Base-by-base conservation (phyloP, 2,113 vertebrate genomes). In the Origma solitaria region DNA sequence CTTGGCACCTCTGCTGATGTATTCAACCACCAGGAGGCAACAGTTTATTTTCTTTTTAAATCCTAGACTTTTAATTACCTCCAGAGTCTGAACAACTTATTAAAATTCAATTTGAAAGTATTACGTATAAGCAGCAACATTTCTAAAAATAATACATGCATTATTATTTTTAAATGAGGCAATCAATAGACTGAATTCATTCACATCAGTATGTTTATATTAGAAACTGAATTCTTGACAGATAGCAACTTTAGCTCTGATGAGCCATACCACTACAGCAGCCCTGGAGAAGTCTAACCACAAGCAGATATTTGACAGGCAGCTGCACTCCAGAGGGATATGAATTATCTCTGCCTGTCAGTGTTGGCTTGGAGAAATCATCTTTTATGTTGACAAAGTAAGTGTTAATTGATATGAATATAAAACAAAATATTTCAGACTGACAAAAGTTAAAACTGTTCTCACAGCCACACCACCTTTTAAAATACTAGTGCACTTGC, bases 11-110 rank as follows among this genome's bases (percentile, higher is more conserved):
- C 72, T 54, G 78, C 57, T 82, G 69, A 65, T 79, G 28, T 18
- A 69, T 35, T 54, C 58, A 93, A 78, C 90, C 94, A 97, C 95
- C 70, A 98, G 97, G 94, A 96, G 97, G 94, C 96, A 97, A 95
- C 1, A 83, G 57, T 30, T 94, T 61, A 82, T 93, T 53, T 76
- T 51, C 56, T 77, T 73, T 86, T 82, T 58, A 94, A 92, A 82
- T 35, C 20, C 15, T 25, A 13, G 16, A 33, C 28, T 85, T 91
- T 72, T 53, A 37, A 69, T 90, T 93, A 61, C 62, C 75, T 89
- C 62, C 57, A 84, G 15, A 37, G 35, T 78, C 85, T 64, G 76
- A 22, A 82, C 3, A 56, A 24, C 42, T 84, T n/a, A 79, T 21
- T 61, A 82, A 65, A 82, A 69, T 77, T 90, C 82, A 49, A 12